Base-by-base conservation (phyloP, 2,797 vertebrate species). In the Lacerta bilineata region DNA sequence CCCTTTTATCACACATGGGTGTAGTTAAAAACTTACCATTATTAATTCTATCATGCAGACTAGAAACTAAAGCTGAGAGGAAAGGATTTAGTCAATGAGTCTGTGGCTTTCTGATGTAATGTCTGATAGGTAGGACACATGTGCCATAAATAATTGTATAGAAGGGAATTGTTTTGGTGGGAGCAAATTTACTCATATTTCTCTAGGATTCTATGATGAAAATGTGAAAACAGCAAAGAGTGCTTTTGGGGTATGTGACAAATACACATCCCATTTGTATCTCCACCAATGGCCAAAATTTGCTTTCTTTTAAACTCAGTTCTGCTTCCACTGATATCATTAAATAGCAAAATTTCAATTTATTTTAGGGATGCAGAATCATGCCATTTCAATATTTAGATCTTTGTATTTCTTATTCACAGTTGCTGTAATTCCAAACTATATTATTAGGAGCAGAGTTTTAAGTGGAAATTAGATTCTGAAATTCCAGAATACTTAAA, bases 381-480 rank as follows among this genome's bases (percentile, higher is more conserved):
- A 11, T 15, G 25, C 25, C 41, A 46, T 77, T 78, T 78, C 76
- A 50, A 13, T 43, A 13, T 46, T 78, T n/a, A n/a, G 68, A 29
- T 71, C 10, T n/a, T n/a, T n/a, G 29, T 43, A 17, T 78, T 50
- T 79, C 46, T n/a, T 80, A 59, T 61, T 80, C 33, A 25, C 13
- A 20, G 18, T 23, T 33, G 29, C 25, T 17, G 20, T 43, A 66
- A 27, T 64, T 64, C 33, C 5, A 81, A 33, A 2, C n/a, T 64
- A 81, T 18, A 39, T 20, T n/a, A 81, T 66, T 27, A 81, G 80
- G 20, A 81, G 23, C 59, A 81, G 36, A 81, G 59, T 80, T 80
- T 55, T 17, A 80, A 80, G n/a, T 36, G 23, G n/a, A 79, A 5
- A n/a, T 18, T 79, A 18, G 13, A 55, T 55, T 55, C 27, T 17